Conservation (phyloP, 2,113 vertebrate species). For the Pao palembangensis region DNA sequence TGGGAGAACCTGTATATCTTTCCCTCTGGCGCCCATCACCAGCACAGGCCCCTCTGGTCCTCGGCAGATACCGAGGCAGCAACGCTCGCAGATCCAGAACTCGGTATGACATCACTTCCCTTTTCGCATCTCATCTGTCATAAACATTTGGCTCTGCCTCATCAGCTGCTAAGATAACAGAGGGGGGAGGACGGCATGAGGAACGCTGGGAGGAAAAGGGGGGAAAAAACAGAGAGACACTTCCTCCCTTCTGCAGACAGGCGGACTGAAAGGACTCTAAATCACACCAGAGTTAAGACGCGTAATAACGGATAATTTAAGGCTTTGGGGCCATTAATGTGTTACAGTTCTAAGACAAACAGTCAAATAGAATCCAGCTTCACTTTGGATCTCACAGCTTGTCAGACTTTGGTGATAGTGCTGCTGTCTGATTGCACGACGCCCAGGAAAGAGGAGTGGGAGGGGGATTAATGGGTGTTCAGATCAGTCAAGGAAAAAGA, state of each 20-base stretch:
- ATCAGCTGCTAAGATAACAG: constrained; percentile 68
- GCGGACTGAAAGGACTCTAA: constrained; percentile 56
- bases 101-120: constrained; percentile 75
- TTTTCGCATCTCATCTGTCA: constrained; percentile 70
- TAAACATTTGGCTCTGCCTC: constrained; percentile 74
- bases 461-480: neutral
- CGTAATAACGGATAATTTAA: constrained; percentile 71
- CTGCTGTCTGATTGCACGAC: constrained; percentile 21
- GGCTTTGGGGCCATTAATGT: constrained; percentile 44
- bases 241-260: constrained; percentile 46
- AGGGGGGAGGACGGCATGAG: constrained; percentile 24
- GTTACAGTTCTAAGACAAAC: constrained; percentile 42
- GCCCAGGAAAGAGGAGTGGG: neutral
- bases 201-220: constrained; percentile 32
- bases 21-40: constrained; percentile 61
- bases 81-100: constrained; percentile 49
- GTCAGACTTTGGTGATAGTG: constrained; percentile 23
- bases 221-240: constrained; percentile 22
- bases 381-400: constrained; percentile 40
- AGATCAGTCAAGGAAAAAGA: constrained; percentile 19
- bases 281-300: constrained; percentile 43
- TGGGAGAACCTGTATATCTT: constrained; percentile 65
- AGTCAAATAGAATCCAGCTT: constrained; percentile 47
- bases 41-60: constrained; percentile 36
- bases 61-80: constrained; percentile 35